Base-by-base conservation (phyloP, 2,888 invertebrate species). In the Arge pagana region DNA sequence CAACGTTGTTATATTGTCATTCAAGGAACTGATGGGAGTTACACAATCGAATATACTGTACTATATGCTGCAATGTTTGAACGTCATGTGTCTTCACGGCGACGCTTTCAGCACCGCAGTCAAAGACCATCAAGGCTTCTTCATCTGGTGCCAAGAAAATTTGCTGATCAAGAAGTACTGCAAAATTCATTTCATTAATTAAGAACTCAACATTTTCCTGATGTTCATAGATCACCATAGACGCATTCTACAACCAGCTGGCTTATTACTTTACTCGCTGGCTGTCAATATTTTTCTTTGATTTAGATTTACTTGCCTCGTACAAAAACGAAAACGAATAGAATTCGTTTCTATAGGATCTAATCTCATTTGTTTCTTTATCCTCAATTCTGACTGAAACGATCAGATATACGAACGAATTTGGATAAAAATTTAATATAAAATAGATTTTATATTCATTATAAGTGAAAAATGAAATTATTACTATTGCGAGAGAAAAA, bases 91-190 rank as follows among this genome's bases (percentile, higher is more conserved):
- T 51, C 81, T 99, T 18, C 94, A 97, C 71, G 95, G 95, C 0
- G 97, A 98, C 72, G 93, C 95, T n/a, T 83, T 94, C 60, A 85
- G 85, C 11, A 88, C 87, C 69, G 90, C 92, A 0, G 85, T 94
- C 0, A 87, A 90, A 54, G 95, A 96, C 65, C 92, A 97, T 70
- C 83, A 90, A 62, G 92, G 94, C 48, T 92, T 96, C 77, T 89
- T 97, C 54, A 93, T 95, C 63, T 96, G 95, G 93, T 93, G 93
- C 61, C 96, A 99, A 75, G 95, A 96, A 77, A 96, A 96, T 76
- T 80, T 95, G 28, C 81, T 98, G 3, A 93, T 98, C 56, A 93
- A 93, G 72, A 93, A 92, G 94, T 94, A 11, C 6, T 2, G 7
- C 7, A 28, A 8, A 18, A 11, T 8, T n/a, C n/a, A 33, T 53